phyloP scores from a whole-genome alignment of 1,140 invertebrate genomes.

The Diprion similis region DNA sequence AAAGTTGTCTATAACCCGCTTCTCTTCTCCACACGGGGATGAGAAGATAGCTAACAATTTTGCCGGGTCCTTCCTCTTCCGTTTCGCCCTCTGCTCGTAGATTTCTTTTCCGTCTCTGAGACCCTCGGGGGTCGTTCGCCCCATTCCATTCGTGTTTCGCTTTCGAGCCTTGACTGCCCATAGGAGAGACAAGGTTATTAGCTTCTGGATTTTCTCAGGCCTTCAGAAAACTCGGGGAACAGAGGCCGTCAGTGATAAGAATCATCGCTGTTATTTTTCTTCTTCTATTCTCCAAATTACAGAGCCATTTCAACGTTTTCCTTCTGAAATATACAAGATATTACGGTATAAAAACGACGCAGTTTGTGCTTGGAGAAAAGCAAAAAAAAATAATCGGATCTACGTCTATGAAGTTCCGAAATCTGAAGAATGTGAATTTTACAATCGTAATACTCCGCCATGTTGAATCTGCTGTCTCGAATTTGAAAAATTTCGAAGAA shows the following conservation, averaged over 20 bases:
- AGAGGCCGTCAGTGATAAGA: not conserved
- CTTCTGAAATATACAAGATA: not conserved
- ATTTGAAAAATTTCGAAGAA: too few relatives aligned
- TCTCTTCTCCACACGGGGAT: not conserved
- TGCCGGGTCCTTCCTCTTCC: not conserved
- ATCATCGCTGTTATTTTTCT: not conserved
- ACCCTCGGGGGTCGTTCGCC: not conserved
- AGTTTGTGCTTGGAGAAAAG: too few relatives aligned
- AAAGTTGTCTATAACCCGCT: not conserved
- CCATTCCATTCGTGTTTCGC: not conserved
- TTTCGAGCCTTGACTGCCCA: not conserved
- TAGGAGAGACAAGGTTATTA: conserved; percentile 5
- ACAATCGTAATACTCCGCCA: too few relatives aligned
- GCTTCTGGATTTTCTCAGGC: not conserved
- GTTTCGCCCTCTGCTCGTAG: not conserved
- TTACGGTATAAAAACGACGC: too few relatives aligned
- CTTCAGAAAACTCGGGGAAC: not conserved
- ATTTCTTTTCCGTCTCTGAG: not conserved
- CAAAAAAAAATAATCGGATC: too few relatives aligned
- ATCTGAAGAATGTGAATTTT: too few relatives aligned
- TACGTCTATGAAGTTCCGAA: too few relatives aligned
- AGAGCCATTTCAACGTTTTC: not conserved
- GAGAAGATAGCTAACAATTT: conserved; percentile 3
- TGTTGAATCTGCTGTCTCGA: too few relatives aligned
- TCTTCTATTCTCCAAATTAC: not conserved